Base-by-base conservation (phyloP, 2,797 vertebrate genomes). In the Podarcis lilfordi region DNA sequence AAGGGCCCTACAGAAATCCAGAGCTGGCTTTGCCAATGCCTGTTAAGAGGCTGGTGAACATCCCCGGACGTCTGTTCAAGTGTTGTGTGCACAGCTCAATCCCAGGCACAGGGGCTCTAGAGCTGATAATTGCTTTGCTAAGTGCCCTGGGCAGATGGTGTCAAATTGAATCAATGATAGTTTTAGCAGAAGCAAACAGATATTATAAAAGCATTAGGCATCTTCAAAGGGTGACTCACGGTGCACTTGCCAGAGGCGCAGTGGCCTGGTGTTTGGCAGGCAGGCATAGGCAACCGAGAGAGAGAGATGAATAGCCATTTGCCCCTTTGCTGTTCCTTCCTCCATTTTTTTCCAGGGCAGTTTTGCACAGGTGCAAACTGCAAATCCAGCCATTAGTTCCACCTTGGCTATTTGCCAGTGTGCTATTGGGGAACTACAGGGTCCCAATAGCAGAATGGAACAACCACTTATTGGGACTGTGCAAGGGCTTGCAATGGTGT, bases 71-170 rank as follows among this genome's bases (percentile, higher is more conserved):
- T 78, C 45, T 78, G 76, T 79, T 84, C 81, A 35, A 71, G 19
- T 40, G 19, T 61, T 68, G 79, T n/a, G 37, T n/a, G 40, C 8
- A 23, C 8, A 50, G 32, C 84, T 82, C 59, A 55, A 21, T 86
- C 32, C 74, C 45, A 59, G 59, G 72, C 71, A 68, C 35, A 55
- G 68, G 78, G 43, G 78, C n/a, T 89, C 84, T 86, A 88, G 59
- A 75, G 72, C 50, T 45, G 86, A 50, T 92, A 78, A 93, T 93
- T 92, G 94, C 87, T 86, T 89, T 88, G 90, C 88, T 88, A 93
- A 94, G 94, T 91, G 87, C 85, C 90, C 88, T 72, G 92, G 93
- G 93, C 91, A 87, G 86, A 90, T 90, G 92, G 89, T 81, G 19
- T 85, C 91, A 80, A 91, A 92, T 90, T 87, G 88, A 92, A 93